phyloP scores from a whole-genome alignment of 2,888 invertebrate species.

The Stenichneumon culpator region DNA sequence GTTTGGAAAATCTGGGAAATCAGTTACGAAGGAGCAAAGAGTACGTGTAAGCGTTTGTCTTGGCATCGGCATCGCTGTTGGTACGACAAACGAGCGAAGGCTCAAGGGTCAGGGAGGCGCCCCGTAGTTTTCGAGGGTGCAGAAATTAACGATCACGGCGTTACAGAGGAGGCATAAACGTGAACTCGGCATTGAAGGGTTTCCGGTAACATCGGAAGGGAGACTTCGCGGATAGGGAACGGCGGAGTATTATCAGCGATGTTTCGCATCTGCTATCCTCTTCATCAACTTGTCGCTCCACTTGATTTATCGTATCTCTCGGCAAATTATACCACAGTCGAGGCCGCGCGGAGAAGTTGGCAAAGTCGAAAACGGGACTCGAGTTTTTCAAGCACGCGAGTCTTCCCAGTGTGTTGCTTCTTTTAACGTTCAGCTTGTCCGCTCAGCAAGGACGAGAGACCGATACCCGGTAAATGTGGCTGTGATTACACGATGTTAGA shows the following conservation, averaged over 20 bases:
- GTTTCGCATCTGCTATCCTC: constrained; percentile 49
- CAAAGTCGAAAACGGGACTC: constrained; percentile 7
- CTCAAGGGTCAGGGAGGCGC: not conserved
- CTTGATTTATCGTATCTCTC: constrained; percentile 62
- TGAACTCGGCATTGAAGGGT: constrained; percentile 35
- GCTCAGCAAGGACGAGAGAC: not conserved
- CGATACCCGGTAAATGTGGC: constrained; percentile 3
- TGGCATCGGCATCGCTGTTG: constrained; percentile 1
- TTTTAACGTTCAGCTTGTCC: constrained; percentile 11
- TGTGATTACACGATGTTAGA: constrained; percentile 19
- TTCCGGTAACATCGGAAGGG: constrained; percentile 31
- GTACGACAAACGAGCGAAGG: constrained; percentile 2
- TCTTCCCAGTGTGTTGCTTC: not conserved
- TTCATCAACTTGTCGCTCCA: constrained; percentile 61
- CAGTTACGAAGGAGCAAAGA: constrained; percentile 17
- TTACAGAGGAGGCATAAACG: constrained; percentile 27
- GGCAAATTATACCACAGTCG: constrained; percentile 19
- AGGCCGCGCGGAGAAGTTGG: not conserved
- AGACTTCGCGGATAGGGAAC: constrained; percentile 4
- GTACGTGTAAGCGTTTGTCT: not conserved
- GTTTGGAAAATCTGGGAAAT: constrained; percentile 8
- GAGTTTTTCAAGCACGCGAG: constrained; percentile 6
- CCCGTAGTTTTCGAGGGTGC: constrained; percentile 40
- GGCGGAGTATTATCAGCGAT: constrained; percentile 23
- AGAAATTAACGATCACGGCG: constrained; percentile 41